Evolutionary conservation across 1,140 invertebrate genomes (phyloP).

Genomic region (Leptonema lineaticorne): DNA sequence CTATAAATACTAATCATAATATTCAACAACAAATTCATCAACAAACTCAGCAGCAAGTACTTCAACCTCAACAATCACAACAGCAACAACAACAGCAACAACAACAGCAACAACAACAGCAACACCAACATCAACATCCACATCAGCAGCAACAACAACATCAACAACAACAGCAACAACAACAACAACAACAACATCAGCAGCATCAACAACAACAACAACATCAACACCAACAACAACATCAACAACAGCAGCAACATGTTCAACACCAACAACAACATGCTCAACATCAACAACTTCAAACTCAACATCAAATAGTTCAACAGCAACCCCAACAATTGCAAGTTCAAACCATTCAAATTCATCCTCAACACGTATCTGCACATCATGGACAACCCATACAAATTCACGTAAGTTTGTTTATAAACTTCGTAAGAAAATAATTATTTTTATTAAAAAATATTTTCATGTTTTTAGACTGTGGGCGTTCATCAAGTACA

Average conservation of each 20-base stretch:
- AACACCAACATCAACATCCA: slow-evolving; percentile 40
- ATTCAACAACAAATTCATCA: slow-evolving; percentile 11
- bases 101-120: slow-evolving; percentile 14
- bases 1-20: slow-evolving; percentile 17
- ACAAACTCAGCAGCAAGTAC: slow-evolving; percentile 6
- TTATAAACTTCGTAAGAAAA: slow-evolving; percentile 2
- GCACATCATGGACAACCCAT: slow-evolving; percentile 45
- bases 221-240: slow-evolving; percentile 46
- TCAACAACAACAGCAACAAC: slow-evolving; percentile 44
- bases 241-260: slow-evolving; percentile 40
- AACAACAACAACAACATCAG: slow-evolving; percentile 46
- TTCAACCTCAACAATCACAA: slow-evolving; percentile 37
- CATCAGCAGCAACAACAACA: slow-evolving; percentile 43
- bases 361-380: slow-evolving; percentile 50
- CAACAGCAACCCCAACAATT: slow-evolving; percentile 51
- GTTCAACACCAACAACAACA: slow-evolving; percentile 36
- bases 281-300: slow-evolving; percentile 43
- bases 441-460: neutral
- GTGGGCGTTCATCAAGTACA: slow-evolving; percentile 55
- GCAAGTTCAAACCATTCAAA: slow-evolving; percentile 54
- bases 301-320: slow-evolving; percentile 45
- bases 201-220: slow-evolving; percentile 44
- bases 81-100: slow-evolving; percentile 29
- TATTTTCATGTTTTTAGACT: slow-evolving; percentile 42
- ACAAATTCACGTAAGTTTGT: slow-evolving; percentile 53